A percentile compares a stretch with the other conserved stretches of the same genome.
phyloP scores from a whole-genome alignment of 2,888 invertebrate genomes.

The Latrodectus elegans region DNA sequence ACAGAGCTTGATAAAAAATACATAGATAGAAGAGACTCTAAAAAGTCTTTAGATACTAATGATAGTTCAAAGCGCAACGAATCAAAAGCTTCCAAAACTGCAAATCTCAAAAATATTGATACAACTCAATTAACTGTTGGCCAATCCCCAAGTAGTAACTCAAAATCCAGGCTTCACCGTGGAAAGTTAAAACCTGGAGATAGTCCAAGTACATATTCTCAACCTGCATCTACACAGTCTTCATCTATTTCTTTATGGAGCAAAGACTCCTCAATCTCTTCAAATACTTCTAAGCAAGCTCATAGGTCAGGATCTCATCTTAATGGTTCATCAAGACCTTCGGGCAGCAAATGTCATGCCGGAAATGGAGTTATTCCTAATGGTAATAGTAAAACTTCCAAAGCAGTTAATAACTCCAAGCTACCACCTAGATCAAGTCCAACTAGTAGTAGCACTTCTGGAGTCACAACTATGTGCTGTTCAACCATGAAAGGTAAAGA shows the following conservation, averaged over 20 bases:
- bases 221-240: constrained; percentile 45
- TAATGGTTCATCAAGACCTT: background rate
- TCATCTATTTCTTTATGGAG: constrained; percentile 63
- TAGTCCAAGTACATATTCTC: constrained; percentile 19
- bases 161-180: constrained; percentile 54
- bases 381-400: constrained; percentile 35
- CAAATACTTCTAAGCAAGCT: constrained; percentile 29
- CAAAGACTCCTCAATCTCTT: constrained; percentile 44
- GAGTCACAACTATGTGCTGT: constrained; percentile 58
- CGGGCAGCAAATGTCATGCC: constrained; percentile 21
- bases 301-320: constrained; percentile 21
- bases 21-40: constrained; percentile 43
- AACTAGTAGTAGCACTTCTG: constrained; percentile 63
- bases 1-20: constrained; percentile 50
- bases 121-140: constrained; percentile 54
- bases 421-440: constrained; percentile 59
- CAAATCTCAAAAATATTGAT: constrained; percentile 44
- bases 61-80: constrained; percentile 52
- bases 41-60: constrained; percentile 40
- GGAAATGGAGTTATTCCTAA: constrained; percentile 31
- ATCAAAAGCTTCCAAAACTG: constrained; percentile 38
- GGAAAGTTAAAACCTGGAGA: constrained; percentile 52
- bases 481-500: constrained; percentile 40
- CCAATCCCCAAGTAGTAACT: constrained; percentile 51
- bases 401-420: constrained; percentile 31